These are phyloP conservation scores for Colius striatus DNA, from an alignment of 2,113 vertebrate species.

Conservation along the genomic window DNA sequence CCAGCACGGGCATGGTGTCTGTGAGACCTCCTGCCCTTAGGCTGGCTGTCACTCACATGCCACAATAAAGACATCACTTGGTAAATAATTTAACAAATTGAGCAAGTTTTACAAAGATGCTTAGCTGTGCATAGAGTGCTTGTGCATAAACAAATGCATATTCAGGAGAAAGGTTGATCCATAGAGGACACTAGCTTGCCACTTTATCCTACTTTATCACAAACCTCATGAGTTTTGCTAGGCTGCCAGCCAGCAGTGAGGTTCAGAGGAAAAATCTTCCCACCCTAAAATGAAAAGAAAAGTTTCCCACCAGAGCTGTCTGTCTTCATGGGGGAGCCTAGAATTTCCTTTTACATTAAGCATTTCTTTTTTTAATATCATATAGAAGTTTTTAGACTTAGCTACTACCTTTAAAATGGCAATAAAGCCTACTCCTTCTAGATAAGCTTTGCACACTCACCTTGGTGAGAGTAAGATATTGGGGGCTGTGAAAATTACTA, in stretches of 20 bases:
- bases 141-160: background rate
- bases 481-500: background rate
- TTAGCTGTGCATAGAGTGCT: background rate
- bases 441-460: background rate
- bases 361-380: background rate
- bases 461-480: background rate
- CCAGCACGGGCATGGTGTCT: background rate
- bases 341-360: background rate
- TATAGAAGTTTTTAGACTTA: background rate
- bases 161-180: background rate
- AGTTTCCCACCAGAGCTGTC: background rate
- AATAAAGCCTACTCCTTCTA: background rate
- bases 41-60: background rate
- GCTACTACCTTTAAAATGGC: background rate
- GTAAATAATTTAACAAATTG: slow-evolving; percentile 21
- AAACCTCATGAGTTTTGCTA: background rate
- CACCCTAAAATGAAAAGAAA: background rate
- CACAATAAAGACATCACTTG: background rate
- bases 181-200: fast-evolving
- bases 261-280: background rate
- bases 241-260: background rate
- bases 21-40: background rate
- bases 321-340: background rate
- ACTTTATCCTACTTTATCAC: background rate
- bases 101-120: background rate